Evolutionary conservation across 2,113 vertebrate species (phyloP).

Genomic region (Vulpes lagopus): DNA sequence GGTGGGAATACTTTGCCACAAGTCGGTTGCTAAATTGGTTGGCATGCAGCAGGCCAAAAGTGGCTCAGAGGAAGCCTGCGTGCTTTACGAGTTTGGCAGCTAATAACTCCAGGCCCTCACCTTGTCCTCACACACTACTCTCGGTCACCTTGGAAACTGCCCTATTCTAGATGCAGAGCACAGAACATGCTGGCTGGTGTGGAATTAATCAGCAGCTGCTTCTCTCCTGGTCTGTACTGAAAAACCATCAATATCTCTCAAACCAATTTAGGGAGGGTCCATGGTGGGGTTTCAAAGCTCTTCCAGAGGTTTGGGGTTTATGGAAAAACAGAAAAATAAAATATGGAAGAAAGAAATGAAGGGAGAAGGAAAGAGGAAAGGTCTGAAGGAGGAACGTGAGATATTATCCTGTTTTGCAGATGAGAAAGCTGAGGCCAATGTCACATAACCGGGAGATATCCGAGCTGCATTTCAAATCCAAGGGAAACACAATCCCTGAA

Average conservation of each 20-base stretch:
- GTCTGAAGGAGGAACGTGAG: not conserved
- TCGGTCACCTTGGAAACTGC: constrained; percentile 78
- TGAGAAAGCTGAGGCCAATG: not conserved
- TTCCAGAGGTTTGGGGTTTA: not conserved
- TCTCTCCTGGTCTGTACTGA: not conserved
- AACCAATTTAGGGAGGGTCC: not conserved
- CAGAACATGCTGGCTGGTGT: constrained; percentile 36
- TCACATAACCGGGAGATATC: not conserved
- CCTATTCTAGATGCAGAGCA: constrained; percentile 70
- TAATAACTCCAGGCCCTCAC: constrained; percentile 68
- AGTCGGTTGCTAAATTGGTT: constrained; percentile 52
- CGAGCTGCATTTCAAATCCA: constrained; percentile 6
- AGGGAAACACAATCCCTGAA: not conserved
- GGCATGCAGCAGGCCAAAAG: not conserved
- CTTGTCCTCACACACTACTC: constrained; percentile 45
- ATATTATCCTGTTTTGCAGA: constrained; percentile 18
- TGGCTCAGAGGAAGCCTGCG: constrained; percentile 32
- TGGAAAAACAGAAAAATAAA: constrained; percentile 14
- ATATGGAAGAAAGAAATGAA: not conserved
- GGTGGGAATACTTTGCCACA: constrained; percentile 45
- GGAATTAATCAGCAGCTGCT: constrained; percentile 51
- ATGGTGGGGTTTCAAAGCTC: not conserved
- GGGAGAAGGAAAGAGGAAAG: not conserved
- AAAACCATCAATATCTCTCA: not conserved
- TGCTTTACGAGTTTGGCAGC: constrained; percentile 61